Conservation (phyloP, 2,888 invertebrate genomes). For the Phyto melanocephala region DNA sequence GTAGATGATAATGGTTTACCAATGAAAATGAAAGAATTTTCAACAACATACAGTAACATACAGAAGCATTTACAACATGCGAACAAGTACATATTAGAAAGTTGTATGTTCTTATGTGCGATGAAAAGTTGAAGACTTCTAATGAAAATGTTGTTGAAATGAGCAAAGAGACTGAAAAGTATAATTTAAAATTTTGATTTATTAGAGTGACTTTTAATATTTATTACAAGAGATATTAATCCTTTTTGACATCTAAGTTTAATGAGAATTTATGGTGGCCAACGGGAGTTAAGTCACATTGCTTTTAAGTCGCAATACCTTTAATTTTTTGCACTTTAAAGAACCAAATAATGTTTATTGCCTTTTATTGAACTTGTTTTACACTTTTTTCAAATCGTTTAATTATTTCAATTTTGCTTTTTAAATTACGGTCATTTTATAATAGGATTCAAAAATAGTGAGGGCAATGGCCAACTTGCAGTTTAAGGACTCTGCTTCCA, state of each 20-base stretch:
- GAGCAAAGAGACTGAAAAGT: background rate
- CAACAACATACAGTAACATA: slow-evolving; percentile 41
- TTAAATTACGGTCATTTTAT: no score
- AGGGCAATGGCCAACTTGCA: no score
- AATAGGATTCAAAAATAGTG: no score
- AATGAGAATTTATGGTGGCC: background rate
- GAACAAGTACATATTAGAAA: background rate
- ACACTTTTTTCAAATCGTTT: no score
- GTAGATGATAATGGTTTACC: slow-evolving; percentile 47
- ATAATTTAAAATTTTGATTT: slow-evolving; percentile 31
- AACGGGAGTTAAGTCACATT: no score
- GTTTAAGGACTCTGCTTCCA: no score
- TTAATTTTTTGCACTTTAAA: no score
- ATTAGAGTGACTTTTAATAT: slow-evolving; percentile 11
- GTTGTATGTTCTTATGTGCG: background rate
- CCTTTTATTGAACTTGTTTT: no score
- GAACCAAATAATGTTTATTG: no score
- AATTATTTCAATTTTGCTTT: no score
- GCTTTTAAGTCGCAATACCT: no score
- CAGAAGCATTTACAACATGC: background rate
- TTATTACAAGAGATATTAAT: background rate
- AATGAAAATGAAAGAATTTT: slow-evolving; percentile 58
- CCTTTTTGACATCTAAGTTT: background rate
- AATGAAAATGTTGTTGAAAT: background rate
- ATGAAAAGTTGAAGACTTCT: background rate